Conservation (phyloP, 2,113 vertebrate species). For the Myiozetetes cayanensis region DNA sequence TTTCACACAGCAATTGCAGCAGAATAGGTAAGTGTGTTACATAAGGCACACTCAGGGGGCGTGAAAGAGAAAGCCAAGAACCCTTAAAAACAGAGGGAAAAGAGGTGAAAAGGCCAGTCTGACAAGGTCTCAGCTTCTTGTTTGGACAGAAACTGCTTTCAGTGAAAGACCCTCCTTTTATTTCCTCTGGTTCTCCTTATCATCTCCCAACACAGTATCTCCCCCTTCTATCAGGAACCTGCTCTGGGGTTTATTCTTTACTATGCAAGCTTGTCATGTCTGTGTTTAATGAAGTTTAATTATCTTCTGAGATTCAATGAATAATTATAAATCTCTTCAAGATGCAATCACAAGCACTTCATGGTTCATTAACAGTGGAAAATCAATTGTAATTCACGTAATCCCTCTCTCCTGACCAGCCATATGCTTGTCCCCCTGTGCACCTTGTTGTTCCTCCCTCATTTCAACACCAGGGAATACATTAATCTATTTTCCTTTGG, state of each 20-base stretch:
- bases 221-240: constrained; percentile 11
- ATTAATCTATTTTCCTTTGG: neutral
- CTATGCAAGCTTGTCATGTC: constrained; percentile 74
- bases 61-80: neutral
- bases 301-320: constrained; percentile 78
- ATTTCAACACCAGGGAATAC: neutral
- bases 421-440: neutral
- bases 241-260: constrained; percentile 45
- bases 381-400: constrained; percentile 76
- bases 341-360: constrained; percentile 78
- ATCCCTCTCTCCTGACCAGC: constrained; percentile 68
- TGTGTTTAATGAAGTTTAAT: constrained; percentile 79
- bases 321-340: constrained; percentile 83
- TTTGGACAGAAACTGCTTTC: neutral
- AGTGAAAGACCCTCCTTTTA: neutral
- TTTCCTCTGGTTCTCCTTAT: neutral
- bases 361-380: constrained; percentile 74
- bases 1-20: neutral
- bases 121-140: neutral
- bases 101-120: neutral
- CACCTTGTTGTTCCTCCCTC: neutral
- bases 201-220: neutral
- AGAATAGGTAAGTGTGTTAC: neutral
- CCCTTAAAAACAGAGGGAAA: neutral
- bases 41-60: neutral